A percentile compares a stretch with the other conserved stretches of the same genome.
These are phyloP conservation scores for Trichoplusia ni DNA, from an alignment of 1,140 invertebrate genomes.

Conservation along the genomic window DNA sequence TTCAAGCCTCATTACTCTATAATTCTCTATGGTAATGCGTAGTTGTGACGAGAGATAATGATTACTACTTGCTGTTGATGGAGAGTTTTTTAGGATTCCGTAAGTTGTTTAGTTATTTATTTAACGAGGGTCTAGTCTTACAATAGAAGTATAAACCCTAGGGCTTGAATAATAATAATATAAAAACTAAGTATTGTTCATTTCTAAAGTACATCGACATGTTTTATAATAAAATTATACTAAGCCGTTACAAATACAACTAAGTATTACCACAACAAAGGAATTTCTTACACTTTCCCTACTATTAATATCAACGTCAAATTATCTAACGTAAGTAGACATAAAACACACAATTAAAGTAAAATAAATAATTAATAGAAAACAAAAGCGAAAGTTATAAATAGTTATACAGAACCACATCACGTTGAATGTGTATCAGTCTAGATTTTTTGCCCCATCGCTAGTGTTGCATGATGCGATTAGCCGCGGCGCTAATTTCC, in stretches of 20 bases:
- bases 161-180: too few species aligned
- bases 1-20: slow-evolving; percentile 38
- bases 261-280: too few species aligned
- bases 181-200: too few species aligned
- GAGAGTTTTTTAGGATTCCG: slow-evolving; percentile 20
- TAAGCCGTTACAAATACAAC: too few species aligned
- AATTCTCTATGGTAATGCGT: slow-evolving; percentile 42
- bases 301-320: too few species aligned
- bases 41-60: slow-evolving; percentile 15
- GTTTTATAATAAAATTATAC: too few species aligned
- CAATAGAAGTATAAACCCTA: not conserved
- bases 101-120: not conserved
- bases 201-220: too few species aligned
- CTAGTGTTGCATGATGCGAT: slow-evolving; percentile 34
- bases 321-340: too few species aligned
- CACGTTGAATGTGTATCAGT: not conserved
- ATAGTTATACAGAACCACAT: slow-evolving; percentile 11
- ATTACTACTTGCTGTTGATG: slow-evolving; percentile 17
- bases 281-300: too few species aligned
- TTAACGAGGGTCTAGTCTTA: not conserved
- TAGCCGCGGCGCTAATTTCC: slow-evolving; percentile 35
- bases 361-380: too few species aligned
- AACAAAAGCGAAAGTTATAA: too few species aligned
- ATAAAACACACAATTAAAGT: too few species aligned
- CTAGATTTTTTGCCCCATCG: slow-evolving; percentile 25